Base-by-base conservation (phyloP, 2,888 invertebrate species). In the Drosophila multiciliata region DNA sequence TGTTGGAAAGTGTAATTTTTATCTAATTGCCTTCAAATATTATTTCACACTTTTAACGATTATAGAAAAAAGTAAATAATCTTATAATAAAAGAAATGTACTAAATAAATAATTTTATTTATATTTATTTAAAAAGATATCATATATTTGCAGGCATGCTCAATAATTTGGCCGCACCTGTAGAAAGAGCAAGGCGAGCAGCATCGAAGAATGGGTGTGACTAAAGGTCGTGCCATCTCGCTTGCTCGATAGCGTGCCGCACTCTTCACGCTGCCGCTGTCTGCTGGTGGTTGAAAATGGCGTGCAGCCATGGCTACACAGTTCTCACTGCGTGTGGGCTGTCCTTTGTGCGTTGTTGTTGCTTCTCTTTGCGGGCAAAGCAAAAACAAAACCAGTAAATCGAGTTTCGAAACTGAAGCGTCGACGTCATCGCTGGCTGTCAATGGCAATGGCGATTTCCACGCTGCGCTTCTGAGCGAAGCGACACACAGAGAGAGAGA, bases 281-380 rank as follows among this genome's bases (percentile, higher is more conserved):
- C 1, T 48, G 15, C 45, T 45, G 82, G 82, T 83, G 85, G 89
- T 86, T 65, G 80, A 90, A 90, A 90, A 90, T 90, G 90, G 90
- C 90, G 90, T 71, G 62, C 77, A 64, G 69, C 69, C 75, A 86
- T 87, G 82, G 75, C 83, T 69, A 62, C 63, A 58, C 23, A 55
- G 55, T 55, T 66, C 75, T 70, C 75, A 32, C 60, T 80, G 81
- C 73, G 83, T 89, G 90, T 91, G 91, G 91, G 91, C 86, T 73
- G 91, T 80, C 77, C 89, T 80, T 80, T 80, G 42, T 33, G 65
- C 55, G 45, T 38, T 70, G 33, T 52, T 58, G 64, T 70, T 74
- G 69, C 70, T 70, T 66, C 48, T 73, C 73, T 64, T 65, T 61
- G 69, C 63, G 49, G 26, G 42, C 38, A 40, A 76, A 35, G 57